phyloP scores from a whole-genome alignment of 2,888 invertebrate genomes.

The Colostygia pectinataria region DNA sequence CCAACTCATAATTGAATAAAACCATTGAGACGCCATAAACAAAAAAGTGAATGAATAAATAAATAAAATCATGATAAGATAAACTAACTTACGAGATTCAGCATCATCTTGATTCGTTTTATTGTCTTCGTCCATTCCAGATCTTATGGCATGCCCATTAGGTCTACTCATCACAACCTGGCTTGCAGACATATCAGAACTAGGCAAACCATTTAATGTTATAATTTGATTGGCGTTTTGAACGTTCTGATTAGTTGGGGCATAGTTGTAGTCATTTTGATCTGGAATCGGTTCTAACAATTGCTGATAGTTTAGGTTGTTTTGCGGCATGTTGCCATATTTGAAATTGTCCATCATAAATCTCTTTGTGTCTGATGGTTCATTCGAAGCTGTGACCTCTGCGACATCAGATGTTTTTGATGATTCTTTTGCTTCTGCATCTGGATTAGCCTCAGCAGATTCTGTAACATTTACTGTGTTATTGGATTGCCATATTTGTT shows the following conservation, averaged over 20 bases:
- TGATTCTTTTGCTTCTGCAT: neutral
- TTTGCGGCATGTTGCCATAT: neutral
- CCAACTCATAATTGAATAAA: neutral
- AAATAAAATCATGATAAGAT: too few relatives aligned
- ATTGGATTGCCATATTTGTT: neutral
- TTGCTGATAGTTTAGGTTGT: neutral
- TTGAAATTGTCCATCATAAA: neutral
- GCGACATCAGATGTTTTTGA: neutral
- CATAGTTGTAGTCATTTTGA: constrained; percentile 12
- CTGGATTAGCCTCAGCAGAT: neutral
- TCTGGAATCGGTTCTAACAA: neutral
- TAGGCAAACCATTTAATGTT: neutral
- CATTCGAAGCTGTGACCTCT: neutral
- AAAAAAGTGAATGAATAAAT: too few relatives aligned
- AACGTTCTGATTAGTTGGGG: neutral
- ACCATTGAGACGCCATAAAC: too few relatives aligned
- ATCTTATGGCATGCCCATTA: neutral
- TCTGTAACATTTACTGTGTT: constrained; percentile 2
- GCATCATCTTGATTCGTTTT: neutral
- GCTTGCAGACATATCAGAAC: neutral
- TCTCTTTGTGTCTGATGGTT: constrained; percentile 2
- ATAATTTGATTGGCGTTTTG: constrained; percentile 2
- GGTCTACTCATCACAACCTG: constrained; percentile 1
- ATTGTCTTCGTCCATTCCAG: neutral
- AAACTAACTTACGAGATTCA: constrained; percentile 6